A percentile compares a stretch with the other conserved stretches of the same genome.
Evolutionary conservation across 2,888 invertebrate species (phyloP).

Genomic region (Calliopum simillimum): DNA sequence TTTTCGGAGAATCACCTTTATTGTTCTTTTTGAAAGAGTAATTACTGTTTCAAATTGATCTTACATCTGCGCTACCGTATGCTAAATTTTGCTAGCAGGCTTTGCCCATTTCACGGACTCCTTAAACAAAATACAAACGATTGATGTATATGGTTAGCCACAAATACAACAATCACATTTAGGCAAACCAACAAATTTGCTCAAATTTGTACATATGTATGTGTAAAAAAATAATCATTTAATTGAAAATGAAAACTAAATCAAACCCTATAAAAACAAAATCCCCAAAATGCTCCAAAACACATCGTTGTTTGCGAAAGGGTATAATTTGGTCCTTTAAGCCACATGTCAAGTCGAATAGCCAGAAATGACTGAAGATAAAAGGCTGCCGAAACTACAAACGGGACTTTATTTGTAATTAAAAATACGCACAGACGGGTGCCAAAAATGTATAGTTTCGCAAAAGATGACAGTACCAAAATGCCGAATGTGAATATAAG

Average conservation of each 20-base stretch:
- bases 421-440: slow-evolving; percentile 30
- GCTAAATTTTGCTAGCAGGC: no score
- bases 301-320: background rate
- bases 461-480: background rate
- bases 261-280: slow-evolving; percentile 25
- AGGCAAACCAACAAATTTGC: background rate
- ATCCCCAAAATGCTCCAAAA: background rate
- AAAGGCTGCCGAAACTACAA: slow-evolving; percentile 36
- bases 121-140: background rate
- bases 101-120: no score
- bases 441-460: slow-evolving; percentile 20
- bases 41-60: no score
- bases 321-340: background rate
- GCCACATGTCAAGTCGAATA: slow-evolving; percentile 3
- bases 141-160: slow-evolving; percentile 20
- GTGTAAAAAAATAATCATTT: slow-evolving; percentile 25
- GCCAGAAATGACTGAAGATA: slow-evolving; percentile 13
- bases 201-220: background rate
- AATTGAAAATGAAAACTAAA: slow-evolving; percentile 36
- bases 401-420: slow-evolving; percentile 21
- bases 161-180: background rate
- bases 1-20: no score
- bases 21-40: no score
- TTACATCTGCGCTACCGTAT: no score
- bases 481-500: background rate